phyloP scores from a whole-genome alignment of 2,888 invertebrate genomes.

The Kryphioiulus occultus region DNA sequence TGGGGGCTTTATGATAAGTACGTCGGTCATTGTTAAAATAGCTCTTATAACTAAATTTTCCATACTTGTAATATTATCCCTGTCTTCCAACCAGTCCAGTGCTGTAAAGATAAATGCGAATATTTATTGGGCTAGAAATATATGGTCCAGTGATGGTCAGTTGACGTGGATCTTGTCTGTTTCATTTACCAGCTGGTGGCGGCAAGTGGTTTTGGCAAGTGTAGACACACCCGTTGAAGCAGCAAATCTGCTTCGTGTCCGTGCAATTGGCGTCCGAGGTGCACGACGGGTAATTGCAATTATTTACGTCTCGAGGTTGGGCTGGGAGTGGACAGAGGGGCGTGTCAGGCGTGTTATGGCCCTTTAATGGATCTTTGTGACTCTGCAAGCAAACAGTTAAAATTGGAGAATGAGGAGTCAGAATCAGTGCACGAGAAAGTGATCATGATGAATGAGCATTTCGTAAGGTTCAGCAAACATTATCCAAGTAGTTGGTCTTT shows the following conservation, averaged over 20 bases:
- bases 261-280: slow-evolving; percentile 45
- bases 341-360: not conserved
- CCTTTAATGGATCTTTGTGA: not conserved
- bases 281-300: slow-evolving; percentile 33
- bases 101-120: not conserved
- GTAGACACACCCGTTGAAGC: slow-evolving; percentile 45
- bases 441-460: not conserved
- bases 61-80: not conserved
- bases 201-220: slow-evolving; percentile 41
- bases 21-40: too few relatives aligned
- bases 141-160: not conserved
- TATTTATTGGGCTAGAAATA: not conserved
- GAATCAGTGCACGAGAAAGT: not conserved
- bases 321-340: not conserved
- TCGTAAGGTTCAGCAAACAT: not conserved
- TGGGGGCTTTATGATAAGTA: too few relatives aligned
- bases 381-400: not conserved
- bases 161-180: not conserved
- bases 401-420: not conserved
- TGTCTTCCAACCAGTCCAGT: slow-evolving; percentile 13
- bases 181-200: slow-evolving; percentile 41
- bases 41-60: not conserved
- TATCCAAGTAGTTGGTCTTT: not conserved
- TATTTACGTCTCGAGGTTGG: not conserved
- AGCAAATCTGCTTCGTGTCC: slow-evolving; percentile 29